Evolutionary conservation across 2,113 vertebrate genomes (phyloP), one percentile per base, ranked within the genome.

Genomic region (Lucifuga dentata): DNA sequence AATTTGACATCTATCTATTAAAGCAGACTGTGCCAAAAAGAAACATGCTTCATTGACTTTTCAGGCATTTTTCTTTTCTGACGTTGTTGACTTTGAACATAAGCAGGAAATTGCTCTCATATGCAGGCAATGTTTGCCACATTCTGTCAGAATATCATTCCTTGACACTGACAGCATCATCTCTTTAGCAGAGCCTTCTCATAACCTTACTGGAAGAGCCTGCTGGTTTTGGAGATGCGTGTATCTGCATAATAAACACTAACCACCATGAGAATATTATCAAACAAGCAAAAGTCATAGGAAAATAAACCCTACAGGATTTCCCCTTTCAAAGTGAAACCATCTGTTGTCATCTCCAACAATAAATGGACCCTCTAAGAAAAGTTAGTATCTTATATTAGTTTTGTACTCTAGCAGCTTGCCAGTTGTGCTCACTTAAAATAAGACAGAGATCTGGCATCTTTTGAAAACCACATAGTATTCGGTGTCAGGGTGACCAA

Each of bases 161-260:
- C 43, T 39, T 38, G 23, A 79, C 81, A 85, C 80, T 85, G 86
- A 85, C 73, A 78, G 53, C 59, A 73, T 69, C 74, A 53, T 80
- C 68, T 55, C 44, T 77, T 84, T 73, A 60, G 45, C 49, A 81
- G 53, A 35, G 61, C 62, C 36, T 51, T 76, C 63, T 81, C 46
- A 35, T 70, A 60, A 78, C 81, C 64, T 76, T 8, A 24, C 68
- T 73, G 77, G 77, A 88, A 68, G 16, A 62, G 41, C 60, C 38
- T 56, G 26, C 49, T 40, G 40, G 38, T 59, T 75, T n/a, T 41
- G 45, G 56, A 59, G 70, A 80, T 81, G 76, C 43, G 46, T 77
- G 78, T 68, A 72, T 76, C 48, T 81, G 79, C 78, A 86, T 85
- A 83, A 83, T 86, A 82, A 89, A 88, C 80, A 71, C 36, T 2